Evolutionary conservation across 2,113 vertebrate species (phyloP).

Genomic region (Hydrolagus affinis): DNA sequence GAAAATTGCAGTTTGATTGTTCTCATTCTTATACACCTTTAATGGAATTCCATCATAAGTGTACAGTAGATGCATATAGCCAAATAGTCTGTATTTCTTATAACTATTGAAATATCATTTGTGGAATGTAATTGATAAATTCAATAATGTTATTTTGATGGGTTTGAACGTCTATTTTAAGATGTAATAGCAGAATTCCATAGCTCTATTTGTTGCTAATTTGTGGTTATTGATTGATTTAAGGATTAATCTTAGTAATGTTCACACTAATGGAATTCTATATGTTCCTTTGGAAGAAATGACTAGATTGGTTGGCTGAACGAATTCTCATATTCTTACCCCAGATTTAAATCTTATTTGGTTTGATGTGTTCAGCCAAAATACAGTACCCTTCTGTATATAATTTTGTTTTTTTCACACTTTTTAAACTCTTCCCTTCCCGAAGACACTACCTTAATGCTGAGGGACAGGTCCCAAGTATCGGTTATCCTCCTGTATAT

Average conservation of each 20-base stretch:
- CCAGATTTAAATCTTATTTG: not conserved
- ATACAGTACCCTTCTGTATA: not conserved
- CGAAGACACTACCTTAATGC: too few relatives aligned
- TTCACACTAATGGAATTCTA: not conserved
- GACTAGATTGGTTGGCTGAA: not conserved
- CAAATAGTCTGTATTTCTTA: not conserved
- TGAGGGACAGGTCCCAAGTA: too few relatives aligned
- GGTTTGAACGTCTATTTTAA: too few relatives aligned
- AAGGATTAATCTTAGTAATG: not conserved
- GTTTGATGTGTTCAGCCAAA: not conserved
- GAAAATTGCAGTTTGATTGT: too few relatives aligned
- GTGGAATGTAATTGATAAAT: not conserved
- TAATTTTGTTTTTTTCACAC: not conserved
- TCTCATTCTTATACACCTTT: too few relatives aligned
- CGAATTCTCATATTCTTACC: not conserved
- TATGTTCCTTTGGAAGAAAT: not conserved
- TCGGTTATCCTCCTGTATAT: too few relatives aligned
- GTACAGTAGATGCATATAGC: too few relatives aligned
- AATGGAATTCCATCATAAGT: too few relatives aligned
- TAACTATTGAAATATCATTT: not conserved
- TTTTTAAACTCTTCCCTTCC: not conserved
- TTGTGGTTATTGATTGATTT: not conserved
- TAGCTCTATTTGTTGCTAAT: too few relatives aligned
- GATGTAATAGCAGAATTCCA: too few relatives aligned
- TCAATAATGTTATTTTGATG: not conserved